phyloP scores from a whole-genome alignment of 2,888 invertebrate species.

The Lithophane semibrunnea region DNA sequence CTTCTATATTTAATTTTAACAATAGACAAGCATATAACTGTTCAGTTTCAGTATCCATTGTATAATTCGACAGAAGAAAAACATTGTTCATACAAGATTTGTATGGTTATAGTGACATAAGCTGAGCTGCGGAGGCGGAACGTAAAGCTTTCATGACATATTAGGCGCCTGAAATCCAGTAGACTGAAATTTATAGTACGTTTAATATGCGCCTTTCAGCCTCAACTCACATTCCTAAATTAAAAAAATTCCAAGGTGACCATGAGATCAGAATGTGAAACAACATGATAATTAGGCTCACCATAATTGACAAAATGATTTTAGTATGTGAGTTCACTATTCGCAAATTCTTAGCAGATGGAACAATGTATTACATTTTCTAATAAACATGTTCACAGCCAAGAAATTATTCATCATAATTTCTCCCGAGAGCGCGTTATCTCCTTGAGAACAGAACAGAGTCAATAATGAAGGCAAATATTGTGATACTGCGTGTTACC shows the following conservation, averaged over 20 bases:
- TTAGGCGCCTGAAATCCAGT: conserved; percentile 37
- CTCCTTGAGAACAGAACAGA: conserved; percentile 61
- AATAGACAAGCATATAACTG: neutral
- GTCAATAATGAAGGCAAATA: conserved; percentile 74
- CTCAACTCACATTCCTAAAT: conserved; percentile 31
- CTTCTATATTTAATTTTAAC: neutral
- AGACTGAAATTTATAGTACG: conserved; percentile 35
- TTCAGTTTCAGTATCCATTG: conserved; percentile 1
- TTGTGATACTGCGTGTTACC: conserved; percentile 70
- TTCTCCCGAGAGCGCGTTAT: conserved; percentile 54
- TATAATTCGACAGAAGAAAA: neutral
- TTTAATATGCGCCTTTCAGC: conserved; percentile 32
- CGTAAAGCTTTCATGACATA: conserved; percentile 35
- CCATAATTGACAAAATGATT: conserved; percentile 35
- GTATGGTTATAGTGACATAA: conserved; percentile 20
- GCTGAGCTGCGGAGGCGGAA: conserved; percentile 7
- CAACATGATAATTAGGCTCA: conserved; percentile 23
- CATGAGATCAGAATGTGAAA: conserved; percentile 32
- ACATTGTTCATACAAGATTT: neutral
- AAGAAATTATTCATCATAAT: conserved; percentile 24
- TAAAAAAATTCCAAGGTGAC: conserved; percentile 27
- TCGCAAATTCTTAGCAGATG: conserved; percentile 24
- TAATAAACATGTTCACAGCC: conserved; percentile 33
- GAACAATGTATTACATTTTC: conserved; percentile 10
- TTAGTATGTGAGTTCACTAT: conserved; percentile 16